Conservation (phyloP, 2,797 vertebrate genomes). For the Cirrhinus molitorella region DNA sequence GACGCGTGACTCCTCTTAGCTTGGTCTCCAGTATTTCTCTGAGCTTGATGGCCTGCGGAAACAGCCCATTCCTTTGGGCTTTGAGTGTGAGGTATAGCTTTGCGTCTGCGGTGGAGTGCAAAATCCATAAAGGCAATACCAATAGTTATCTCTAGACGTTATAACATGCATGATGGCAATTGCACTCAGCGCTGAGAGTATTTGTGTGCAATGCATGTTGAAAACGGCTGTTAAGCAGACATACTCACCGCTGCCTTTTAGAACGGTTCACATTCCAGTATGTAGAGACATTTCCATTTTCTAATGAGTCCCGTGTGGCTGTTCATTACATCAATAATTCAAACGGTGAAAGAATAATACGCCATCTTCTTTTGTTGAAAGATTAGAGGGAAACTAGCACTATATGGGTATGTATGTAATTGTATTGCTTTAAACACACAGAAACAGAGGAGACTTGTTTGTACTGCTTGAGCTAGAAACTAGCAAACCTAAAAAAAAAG, state of each 20-base stretch:
- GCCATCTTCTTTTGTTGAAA: constrained; percentile 30
- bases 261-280: constrained; percentile 71
- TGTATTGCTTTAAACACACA: constrained; percentile 20
- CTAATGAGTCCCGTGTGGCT: constrained; percentile 73
- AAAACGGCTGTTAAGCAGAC: constrained; percentile 66
- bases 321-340: constrained; percentile 78
- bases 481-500: constrained; percentile 30
- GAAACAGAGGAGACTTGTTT: constrained; percentile 15
- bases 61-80: constrained; percentile 42
- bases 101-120: constrained; percentile 41
- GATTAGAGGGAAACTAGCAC: neutral
- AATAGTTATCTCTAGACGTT: constrained; percentile 34
- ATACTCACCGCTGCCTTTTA: constrained; percentile 77
- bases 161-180: constrained; percentile 26
- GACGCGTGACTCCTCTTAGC: constrained; percentile 54
- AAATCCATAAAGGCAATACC: constrained; percentile 47
- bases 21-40: constrained; percentile 47
- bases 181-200: constrained; percentile 20
- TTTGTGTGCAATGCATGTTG: constrained; percentile 18
- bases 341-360: constrained; percentile 68
- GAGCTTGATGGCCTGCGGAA: constrained; percentile 34
- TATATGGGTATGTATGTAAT: neutral
- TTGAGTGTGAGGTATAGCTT: constrained; percentile 43
- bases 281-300: constrained; percentile 77
- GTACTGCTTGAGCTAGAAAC: constrained; percentile 4